Evolutionary conservation across 2,888 invertebrate species (phyloP).

Genomic region (Ptilodon capucinus): DNA sequence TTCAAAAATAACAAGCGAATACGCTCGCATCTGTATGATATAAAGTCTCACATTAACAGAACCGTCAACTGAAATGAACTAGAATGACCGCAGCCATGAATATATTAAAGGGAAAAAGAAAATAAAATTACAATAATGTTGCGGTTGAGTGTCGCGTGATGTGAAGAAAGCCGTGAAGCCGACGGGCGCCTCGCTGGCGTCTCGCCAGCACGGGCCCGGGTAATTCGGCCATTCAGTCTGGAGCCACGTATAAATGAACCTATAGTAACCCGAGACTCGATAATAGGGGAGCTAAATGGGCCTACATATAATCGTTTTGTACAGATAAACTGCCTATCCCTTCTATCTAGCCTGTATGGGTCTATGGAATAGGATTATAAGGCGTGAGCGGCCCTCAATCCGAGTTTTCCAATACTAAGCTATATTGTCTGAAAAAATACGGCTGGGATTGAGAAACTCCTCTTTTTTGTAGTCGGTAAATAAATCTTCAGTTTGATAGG

Average conservation of each 20-base stretch:
- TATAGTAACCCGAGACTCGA: neutral
- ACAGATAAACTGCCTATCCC: no score
- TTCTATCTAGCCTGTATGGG: no score
- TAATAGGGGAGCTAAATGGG: neutral
- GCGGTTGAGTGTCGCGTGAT: conserved; percentile 17
- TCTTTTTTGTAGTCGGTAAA: no score
- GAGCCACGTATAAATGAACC: conserved; percentile 11
- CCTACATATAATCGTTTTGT: no score
- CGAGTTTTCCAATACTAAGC: no score
- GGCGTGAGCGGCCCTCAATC: no score
- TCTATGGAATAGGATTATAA: no score
- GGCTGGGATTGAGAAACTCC: no score
- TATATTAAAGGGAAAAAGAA: conserved; percentile 17
- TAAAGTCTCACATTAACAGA: neutral
- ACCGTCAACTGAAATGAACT: conserved; percentile 3
- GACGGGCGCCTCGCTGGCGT: conserved; percentile 24
- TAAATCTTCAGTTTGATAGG: no score
- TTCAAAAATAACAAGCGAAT: no score
- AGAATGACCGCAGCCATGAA: conserved; percentile 19
- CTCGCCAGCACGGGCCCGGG: conserved; percentile 19
- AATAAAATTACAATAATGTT: conserved; percentile 25
- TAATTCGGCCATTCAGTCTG: conserved; percentile 22
- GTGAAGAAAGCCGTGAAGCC: conserved; percentile 30
- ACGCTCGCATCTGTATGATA: no score
- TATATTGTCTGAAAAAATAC: no score